These are phyloP conservation scores for Muscicapa adusta DNA, from an alignment of 2,113 vertebrate species.

Conservation along the genomic window DNA sequence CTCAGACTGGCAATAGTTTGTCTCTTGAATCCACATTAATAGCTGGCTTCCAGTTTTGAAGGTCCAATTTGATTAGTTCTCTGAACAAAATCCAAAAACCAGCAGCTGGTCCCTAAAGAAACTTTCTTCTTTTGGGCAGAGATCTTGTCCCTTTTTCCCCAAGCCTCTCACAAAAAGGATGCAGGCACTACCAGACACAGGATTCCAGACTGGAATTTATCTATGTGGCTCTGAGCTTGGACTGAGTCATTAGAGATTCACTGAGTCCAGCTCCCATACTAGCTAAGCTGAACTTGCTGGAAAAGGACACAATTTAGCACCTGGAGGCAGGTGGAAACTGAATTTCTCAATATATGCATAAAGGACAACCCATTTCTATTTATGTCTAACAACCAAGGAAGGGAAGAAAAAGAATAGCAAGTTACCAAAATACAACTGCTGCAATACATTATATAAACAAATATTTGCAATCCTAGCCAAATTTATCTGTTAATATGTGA, in stretches of 20 bases:
- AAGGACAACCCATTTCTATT: background rate
- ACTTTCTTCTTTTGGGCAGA: background rate
- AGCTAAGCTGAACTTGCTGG: background rate
- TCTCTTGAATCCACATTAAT: background rate
- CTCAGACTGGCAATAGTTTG: background rate
- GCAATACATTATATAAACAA: background rate
- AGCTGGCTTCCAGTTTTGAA: background rate
- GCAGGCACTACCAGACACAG: background rate
- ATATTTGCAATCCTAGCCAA: background rate
- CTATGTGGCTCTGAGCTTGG: background rate
- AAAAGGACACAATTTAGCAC: background rate
- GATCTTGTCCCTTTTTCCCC: background rate
- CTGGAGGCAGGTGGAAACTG: background rate
- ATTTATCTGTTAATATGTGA: background rate
- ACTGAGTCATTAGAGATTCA: background rate
- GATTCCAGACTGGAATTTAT: background rate
- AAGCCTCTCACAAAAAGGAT: background rate
- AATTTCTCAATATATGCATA: background rate
- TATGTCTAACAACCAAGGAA: background rate
- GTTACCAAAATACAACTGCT: background rate
- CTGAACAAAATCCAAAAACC: background rate
- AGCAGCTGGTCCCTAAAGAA: background rate
- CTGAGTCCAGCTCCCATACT: background rate
- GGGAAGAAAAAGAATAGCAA: background rate
- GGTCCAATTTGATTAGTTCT: background rate